These are phyloP conservation scores for Zaprionus inermis DNA, from an alignment of 1,140 invertebrate genomes.

Conservation along the genomic window DNA sequence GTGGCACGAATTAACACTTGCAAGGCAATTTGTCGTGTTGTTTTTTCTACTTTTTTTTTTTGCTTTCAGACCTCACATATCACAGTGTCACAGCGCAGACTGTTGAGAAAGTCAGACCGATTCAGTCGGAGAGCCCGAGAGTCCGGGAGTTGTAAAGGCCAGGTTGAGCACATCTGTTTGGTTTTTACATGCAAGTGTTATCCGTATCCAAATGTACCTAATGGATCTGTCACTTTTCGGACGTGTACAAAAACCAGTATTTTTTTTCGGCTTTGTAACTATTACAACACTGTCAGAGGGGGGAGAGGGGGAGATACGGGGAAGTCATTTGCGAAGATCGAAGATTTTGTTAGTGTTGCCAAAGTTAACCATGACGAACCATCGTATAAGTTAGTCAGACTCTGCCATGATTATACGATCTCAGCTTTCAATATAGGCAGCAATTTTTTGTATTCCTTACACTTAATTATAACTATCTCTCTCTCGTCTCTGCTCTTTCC, in stretches of 20 bases:
- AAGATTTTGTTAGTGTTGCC: not conserved
- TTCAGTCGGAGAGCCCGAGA: too few relatives aligned
- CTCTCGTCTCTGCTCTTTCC: not conserved
- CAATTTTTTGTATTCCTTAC: too few relatives aligned
- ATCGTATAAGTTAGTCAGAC: not conserved
- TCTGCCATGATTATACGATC: not conserved
- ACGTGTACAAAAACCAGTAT: not conserved
- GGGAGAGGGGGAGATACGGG: not conserved
- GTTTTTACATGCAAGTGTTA: constrained; percentile 10
- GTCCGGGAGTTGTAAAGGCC: constrained; percentile 19
- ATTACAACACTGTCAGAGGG: not conserved
- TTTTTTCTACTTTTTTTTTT: constrained; percentile 52
- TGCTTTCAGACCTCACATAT: constrained; percentile 43
- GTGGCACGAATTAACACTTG: constrained; percentile 79
- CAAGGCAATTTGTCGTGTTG: constrained; percentile 69
- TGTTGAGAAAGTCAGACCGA: constrained; percentile 32
- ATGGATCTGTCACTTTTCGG: constrained; percentile 7
- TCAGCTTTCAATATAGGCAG: not conserved
- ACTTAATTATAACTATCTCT: too few relatives aligned
- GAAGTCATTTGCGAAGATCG: not conserved
- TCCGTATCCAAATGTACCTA: not conserved
- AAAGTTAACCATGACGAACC: not conserved
- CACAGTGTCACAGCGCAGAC: constrained; percentile 9
- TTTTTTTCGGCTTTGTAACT: constrained; percentile 2
- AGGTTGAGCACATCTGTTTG: constrained; percentile 10